Percentiles rank a stretch among this genome's conserved stretches.
Evolutionary conservation across 1,140 invertebrate genomes (phyloP).

Genomic region (Cotesia glomerata): DNA sequence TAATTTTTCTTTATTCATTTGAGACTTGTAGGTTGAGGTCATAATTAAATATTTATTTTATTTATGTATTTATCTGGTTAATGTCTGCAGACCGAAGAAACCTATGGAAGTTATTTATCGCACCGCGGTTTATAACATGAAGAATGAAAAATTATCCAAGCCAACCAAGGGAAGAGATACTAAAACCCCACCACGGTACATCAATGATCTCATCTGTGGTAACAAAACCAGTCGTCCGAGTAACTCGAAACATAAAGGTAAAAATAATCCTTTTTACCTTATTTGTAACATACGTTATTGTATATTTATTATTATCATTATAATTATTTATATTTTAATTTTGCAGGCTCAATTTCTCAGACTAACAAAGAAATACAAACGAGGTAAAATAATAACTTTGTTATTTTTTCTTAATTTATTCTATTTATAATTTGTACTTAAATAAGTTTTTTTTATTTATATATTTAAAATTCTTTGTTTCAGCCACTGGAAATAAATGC

Average conservation of each 20-base stretch:
- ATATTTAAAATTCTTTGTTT: neutral
- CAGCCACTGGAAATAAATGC: conserved; percentile 34
- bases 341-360: neutral
- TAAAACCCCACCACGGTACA: conserved; percentile 40
- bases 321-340: neutral
- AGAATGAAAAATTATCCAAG: conserved; percentile 50
- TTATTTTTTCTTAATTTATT: no score
- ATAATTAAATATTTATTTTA: neutral
- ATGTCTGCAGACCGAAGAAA: conserved; percentile 35
- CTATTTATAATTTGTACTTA: no score
- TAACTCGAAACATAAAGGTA: conserved; percentile 43
- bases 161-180: conserved; percentile 36
- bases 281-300: neutral
- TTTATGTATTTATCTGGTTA: neutral
- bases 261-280: neutral
- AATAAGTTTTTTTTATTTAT: neutral
- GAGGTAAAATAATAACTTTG: neutral
- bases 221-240: conserved; percentile 42
- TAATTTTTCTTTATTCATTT: conserved; percentile 3
- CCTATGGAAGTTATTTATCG: conserved; percentile 52
- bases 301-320: neutral
- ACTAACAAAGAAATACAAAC: neutral
- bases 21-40: neutral
- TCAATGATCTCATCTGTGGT: conserved; percentile 52
- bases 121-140: conserved; percentile 54